Base-by-base conservation (phyloP, 2,797 vertebrate species). In the Thalassophryne amazonica region DNA sequence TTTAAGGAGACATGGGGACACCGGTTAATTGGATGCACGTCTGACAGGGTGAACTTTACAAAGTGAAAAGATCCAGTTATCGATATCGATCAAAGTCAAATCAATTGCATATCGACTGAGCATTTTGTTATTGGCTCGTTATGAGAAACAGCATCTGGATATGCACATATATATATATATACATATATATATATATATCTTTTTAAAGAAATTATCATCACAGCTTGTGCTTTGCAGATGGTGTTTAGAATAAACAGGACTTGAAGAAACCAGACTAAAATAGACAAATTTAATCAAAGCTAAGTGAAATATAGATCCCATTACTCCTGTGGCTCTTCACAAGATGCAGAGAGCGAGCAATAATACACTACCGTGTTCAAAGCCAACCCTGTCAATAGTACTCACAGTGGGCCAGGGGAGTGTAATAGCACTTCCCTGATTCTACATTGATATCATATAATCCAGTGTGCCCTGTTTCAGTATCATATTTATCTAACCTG, bases 401-500 rank as follows among this genome's bases (percentile, higher is more conserved):
- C 93, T 95, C 95, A 89, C 95, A 96, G 94, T 94, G 80, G 94
- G 94, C 90, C 78, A 90, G 92, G 90, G 90, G 91, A 93, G 92
- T 91, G 92, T 94, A 92, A 94, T 93, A 93, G 93, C 92, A 92
- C 93, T 95, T 94, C 92, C 92, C 84, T 89, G 83, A 87, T 88
- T 95, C 93, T 91, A 90, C 93, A 95, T 91, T 93, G 94, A 93
- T 93, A 93, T 92, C 90, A 87, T 92, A 92, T 93, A 94, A 94
- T 94, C 93, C 91, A 90, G 89, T 91, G 87, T 88, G 91, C 89
- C 91, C 91, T 89, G 92, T 92, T 93, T 86, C 92, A 88, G 90
- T 93, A 93, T 95, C 92, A 93, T 95, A 95, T 95, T 95, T 95
- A 95, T 95, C 94, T 95, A 95, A 95, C 94, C 94, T 94, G 94